These are phyloP conservation scores for Rafetus swinhoei DNA, from an alignment of 2,113 vertebrate genomes.

Conservation along the genomic window DNA sequence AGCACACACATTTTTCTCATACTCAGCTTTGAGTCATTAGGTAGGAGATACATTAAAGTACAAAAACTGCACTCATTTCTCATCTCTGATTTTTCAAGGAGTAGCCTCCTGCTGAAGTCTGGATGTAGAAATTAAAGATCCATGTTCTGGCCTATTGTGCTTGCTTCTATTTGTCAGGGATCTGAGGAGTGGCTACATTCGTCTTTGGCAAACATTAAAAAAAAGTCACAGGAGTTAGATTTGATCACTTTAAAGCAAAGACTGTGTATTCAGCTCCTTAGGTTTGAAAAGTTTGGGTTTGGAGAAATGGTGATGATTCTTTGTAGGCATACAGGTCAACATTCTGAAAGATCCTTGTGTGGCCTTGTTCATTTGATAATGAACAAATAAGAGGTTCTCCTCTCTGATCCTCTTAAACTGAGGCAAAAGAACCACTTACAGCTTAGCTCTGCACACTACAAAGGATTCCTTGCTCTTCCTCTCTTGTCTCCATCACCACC, in stretches of 20 bases:
- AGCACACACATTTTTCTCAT: neutral
- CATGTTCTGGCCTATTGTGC: neutral
- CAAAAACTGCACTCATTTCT: neutral
- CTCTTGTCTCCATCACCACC: neutral
- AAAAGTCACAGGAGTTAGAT: neutral
- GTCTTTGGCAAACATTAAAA: neutral
- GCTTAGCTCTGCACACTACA: neutral
- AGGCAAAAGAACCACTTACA: neutral
- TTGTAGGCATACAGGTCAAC: neutral
- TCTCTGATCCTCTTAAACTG: neutral
- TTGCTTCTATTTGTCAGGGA: neutral
- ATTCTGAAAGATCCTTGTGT: neutral
- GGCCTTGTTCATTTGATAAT: neutral
- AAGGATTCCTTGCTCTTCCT: neutral
- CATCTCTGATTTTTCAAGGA: neutral
- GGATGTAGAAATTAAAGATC: neutral
- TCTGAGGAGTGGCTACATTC: neutral
- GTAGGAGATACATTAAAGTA: neutral
- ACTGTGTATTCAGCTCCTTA: neutral
- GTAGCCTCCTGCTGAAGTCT: neutral
- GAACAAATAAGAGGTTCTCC: neutral
- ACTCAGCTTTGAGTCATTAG: neutral
- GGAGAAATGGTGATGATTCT: neutral
- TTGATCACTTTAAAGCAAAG: neutral
- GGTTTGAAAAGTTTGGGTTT: neutral